Percentiles rank a stretch among this genome's conserved stretches.
phyloP scores from a whole-genome alignment of 64 coral and sea anemone species.

The Stichodactyla helianthus region DNA sequence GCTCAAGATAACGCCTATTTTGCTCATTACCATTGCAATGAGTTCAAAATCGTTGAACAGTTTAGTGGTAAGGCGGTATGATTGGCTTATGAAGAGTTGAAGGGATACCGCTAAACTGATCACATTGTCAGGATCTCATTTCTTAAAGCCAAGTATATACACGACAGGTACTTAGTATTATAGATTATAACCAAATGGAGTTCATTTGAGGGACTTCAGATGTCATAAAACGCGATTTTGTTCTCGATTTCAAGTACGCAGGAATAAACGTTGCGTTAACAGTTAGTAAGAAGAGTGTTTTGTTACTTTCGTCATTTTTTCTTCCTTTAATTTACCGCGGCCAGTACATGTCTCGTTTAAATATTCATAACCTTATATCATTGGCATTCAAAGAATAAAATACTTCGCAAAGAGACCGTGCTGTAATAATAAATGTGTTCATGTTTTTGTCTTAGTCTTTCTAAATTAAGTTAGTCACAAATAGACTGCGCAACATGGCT shows the following conservation, averaged over 20 bases:
- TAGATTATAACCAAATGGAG: neutral
- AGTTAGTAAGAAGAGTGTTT: too few relatives aligned
- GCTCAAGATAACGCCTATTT: slow-evolving; percentile 3
- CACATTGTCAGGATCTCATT: neutral
- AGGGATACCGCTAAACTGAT: neutral
- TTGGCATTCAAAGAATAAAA: neutral
- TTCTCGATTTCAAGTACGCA: neutral
- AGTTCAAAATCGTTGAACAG: slow-evolving; percentile 2
- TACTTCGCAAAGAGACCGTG: neutral
- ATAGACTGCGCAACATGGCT: neutral
- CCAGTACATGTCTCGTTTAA: neutral
- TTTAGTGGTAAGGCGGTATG: slow-evolving; percentile 4
- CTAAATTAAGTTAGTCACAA: neutral
- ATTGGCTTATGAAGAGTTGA: neutral
- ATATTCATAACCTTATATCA: neutral
- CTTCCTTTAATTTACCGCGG: too few relatives aligned
- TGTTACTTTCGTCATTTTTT: too few relatives aligned
- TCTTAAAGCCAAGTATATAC: neutral
- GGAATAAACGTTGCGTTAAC: neutral
- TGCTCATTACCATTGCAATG: neutral
- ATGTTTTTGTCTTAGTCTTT: neutral
- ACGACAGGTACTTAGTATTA: neutral
- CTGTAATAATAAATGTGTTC: neutral
- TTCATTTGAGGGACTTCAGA: neutral
- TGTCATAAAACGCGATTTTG: neutral